Evolutionary conservation across 1,140 invertebrate genomes (phyloP).

Genomic region (Drosophila ercepeae): DNA sequence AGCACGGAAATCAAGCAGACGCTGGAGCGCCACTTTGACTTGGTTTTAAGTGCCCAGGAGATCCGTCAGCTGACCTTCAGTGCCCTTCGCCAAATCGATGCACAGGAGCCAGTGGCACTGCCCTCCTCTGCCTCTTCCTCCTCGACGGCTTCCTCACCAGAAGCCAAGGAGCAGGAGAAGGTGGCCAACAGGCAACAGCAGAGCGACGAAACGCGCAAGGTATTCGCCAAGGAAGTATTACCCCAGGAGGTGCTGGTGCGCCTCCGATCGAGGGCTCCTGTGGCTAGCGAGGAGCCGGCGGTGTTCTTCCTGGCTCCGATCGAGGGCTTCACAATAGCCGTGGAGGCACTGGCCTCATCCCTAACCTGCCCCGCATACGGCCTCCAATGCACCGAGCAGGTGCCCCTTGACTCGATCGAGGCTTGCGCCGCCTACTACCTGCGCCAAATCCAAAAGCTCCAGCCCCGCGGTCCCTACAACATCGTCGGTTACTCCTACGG

Average conservation of each 20-base stretch:
- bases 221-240: conserved; percentile 87
- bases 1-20: conserved; percentile 99
- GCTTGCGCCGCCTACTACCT: conserved; percentile 93
- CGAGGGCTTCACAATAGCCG: conserved; percentile 92
- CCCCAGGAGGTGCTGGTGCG: conserved; percentile 87
- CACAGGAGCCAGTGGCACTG: conserved; percentile 42
- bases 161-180: conserved; percentile 1
- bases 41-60: conserved; percentile 93
- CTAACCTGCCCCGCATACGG: conserved; percentile 93
- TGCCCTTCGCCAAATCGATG: conserved; percentile 88
- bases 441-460: conserved; percentile 89
- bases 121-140: not conserved
- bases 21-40: conserved; percentile 95
- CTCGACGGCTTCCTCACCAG: conserved; percentile 23
- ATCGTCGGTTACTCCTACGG: conserved; percentile 98
- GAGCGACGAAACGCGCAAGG: conserved; percentile 84
- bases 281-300: conserved; percentile 83
- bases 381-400: conserved; percentile 92
- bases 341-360: conserved; percentile 88
- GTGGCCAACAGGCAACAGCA: conserved; percentile 26
- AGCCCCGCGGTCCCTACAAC: conserved; percentile 92
- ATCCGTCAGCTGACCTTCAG: conserved; percentile 92
- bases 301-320: conserved; percentile 95
- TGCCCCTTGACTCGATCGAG: conserved; percentile 89
- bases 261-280: conserved; percentile 84